These are phyloP conservation scores for Molossus molossus DNA, from an alignment of 2,797 vertebrate species.

Conservation along the genomic window DNA sequence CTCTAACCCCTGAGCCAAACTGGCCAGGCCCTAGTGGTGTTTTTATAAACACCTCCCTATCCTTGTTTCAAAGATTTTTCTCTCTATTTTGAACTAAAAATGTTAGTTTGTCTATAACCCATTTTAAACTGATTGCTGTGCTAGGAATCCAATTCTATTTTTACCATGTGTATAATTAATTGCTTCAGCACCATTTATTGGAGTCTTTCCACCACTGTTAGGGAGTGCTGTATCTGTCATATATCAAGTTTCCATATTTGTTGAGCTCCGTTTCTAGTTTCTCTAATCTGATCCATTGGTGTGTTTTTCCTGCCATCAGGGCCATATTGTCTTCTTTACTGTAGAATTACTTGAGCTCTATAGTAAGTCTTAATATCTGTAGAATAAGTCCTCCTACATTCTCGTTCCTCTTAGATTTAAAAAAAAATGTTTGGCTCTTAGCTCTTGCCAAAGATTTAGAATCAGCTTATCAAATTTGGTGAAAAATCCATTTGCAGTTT, in stretches of 20 bases:
- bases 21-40: background rate
- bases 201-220: background rate
- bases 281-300: background rate
- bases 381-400: background rate
- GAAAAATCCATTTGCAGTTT: background rate
- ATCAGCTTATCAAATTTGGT: slow-evolving; percentile 1
- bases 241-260: background rate
- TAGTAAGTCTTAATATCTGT: background rate
- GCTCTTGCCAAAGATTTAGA: background rate
- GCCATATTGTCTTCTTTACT: background rate
- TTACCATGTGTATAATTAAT: background rate
- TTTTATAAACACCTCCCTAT: background rate
- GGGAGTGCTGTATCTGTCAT: background rate
- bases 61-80: background rate
- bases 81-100: background rate
- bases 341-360: background rate
- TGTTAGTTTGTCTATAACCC: background rate
- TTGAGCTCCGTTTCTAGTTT: background rate
- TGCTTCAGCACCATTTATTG: background rate
- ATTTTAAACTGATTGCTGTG: background rate
- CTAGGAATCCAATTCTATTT: background rate
- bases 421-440: background rate
- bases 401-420: background rate
- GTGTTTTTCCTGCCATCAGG: background rate
- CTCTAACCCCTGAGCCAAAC: no score